These are phyloP conservation scores for Drosophila pseudotakahashii DNA, from an alignment of 2,888 invertebrate genomes.

Conservation along the genomic window DNA sequence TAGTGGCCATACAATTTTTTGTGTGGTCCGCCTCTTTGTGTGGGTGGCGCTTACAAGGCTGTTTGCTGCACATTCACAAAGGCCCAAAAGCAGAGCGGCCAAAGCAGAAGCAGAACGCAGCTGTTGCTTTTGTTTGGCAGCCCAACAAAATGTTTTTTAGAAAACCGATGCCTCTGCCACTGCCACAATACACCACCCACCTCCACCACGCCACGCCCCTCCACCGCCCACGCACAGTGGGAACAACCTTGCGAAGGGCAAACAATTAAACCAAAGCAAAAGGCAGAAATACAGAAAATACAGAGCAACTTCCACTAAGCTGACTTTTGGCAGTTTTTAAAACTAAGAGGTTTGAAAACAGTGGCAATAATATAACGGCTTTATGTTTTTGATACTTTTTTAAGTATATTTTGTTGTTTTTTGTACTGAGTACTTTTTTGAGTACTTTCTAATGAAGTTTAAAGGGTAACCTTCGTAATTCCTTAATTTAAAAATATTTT, in stretches of 20 bases:
- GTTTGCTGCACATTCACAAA: constrained; percentile 61
- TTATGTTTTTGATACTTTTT: background rate
- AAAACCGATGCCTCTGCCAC: constrained; percentile 15
- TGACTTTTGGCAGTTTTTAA: background rate
- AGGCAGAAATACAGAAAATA: constrained; percentile 8
- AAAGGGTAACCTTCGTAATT: too few relatives aligned
- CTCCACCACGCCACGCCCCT: constrained; percentile 7
- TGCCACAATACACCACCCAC: background rate
- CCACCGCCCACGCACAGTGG: constrained; percentile 36
- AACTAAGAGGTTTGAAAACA: background rate
- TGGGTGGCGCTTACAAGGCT: constrained; percentile 75
- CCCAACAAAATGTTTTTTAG: constrained; percentile 45
- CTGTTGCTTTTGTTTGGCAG: constrained; percentile 65
- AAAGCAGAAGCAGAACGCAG: constrained; percentile 46
- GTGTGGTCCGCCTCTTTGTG: constrained; percentile 65
- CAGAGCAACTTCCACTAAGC: background rate
- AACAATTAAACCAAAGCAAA: constrained; percentile 37
- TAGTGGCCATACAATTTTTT: constrained; percentile 60
- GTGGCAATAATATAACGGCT: background rate
- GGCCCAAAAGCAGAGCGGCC: constrained; percentile 29
- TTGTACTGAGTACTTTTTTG: too few relatives aligned
- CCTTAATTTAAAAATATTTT: too few relatives aligned
- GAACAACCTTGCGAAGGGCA: constrained; percentile 58
- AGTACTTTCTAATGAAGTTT: too few relatives aligned
- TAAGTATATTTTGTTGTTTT: background rate